Conservation (phyloP, 2,888 invertebrate species). For the Cosmia pyralina region DNA sequence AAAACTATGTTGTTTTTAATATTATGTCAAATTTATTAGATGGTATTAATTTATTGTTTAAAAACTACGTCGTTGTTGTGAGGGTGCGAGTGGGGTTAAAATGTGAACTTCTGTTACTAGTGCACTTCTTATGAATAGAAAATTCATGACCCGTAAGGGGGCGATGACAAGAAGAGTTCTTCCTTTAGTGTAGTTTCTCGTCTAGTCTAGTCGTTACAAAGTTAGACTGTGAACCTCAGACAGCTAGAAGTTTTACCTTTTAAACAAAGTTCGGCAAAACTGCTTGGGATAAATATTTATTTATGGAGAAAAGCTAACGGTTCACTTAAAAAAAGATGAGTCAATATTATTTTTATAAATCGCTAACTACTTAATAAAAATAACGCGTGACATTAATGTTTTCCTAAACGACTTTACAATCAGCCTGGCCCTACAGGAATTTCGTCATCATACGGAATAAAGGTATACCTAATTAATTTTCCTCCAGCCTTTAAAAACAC, state of each 20-base stretch:
- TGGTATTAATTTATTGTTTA: background rate
- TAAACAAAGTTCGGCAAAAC: constrained; percentile 18
- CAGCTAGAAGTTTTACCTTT: constrained; percentile 36
- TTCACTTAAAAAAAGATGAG: too few species aligned
- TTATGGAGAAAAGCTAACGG: background rate
- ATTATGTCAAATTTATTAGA: background rate
- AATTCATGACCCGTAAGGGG: constrained; percentile 12
- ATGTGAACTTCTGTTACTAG: background rate
- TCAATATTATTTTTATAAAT: background rate
- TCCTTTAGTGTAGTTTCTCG: constrained; percentile 22
- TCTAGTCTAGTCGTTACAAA: constrained; percentile 27
- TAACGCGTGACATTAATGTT: background rate
- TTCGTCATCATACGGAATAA: background rate
- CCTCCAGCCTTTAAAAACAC: background rate
- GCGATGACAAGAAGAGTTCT: constrained; percentile 14
- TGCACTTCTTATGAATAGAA: background rate
- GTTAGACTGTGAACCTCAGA: constrained; percentile 21
- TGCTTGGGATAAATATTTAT: constrained; percentile 4
- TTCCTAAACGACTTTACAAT: background rate
- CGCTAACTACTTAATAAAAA: too few species aligned
- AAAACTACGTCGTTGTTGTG: background rate
- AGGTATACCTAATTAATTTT: background rate
- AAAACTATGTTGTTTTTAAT: background rate
- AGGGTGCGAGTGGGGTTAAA: background rate
- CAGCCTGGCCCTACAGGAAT: background rate